Evolutionary conservation across 2,113 vertebrate genomes (phyloP), one percentile per base, ranked within the genome.

Genomic region (pig (Sus scrofa)): DNA sequence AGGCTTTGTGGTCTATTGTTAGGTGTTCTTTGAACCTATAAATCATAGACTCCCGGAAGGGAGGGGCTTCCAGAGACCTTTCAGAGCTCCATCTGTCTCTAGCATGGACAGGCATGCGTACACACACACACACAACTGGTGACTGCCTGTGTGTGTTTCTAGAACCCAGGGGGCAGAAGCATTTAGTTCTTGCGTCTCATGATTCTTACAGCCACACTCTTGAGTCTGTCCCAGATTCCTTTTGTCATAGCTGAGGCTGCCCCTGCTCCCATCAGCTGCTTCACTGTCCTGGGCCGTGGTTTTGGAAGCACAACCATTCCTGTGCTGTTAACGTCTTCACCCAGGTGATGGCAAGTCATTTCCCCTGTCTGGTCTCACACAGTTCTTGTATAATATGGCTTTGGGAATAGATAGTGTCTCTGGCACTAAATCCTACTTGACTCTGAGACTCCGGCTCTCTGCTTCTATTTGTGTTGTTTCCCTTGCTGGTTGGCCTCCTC

Each of bases 1-100:
- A 30, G 37, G 63, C 70, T 75, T 71, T 86, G 86, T 88, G 78
- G 85, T 34, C 95, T 96, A 9, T 70, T 87, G 65, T 85, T 32
- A 60, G 34, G 34, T 58, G 32, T 34, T 87, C 44, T 92, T 81
- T 92, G 91, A 77, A 63, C 87, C 88, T 73, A 27, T 75, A 75
- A 79, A 81, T 78, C 84, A 63, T 67, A 79, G 88, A 13, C 81
- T 74, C 78, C 65, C 52, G 89, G 89, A 30, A 85, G 65, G n/a
- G 62, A 70, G 65, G 70, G 62, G 24, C 89, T 96, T 81, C 83
- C 89, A 71, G 90, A 84, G 85, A 75, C 68, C 68, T 56, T 34
- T 50, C 3, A 8, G 52, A 92, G 85, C 75, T 3, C 34, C 65
- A 16, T 93, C 63, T 71, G 5, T 50, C 63, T 94, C 87, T 30